phyloP scores from a whole-genome alignment of 1,140 invertebrate genomes.

The Steinernema feltiae region DNA sequence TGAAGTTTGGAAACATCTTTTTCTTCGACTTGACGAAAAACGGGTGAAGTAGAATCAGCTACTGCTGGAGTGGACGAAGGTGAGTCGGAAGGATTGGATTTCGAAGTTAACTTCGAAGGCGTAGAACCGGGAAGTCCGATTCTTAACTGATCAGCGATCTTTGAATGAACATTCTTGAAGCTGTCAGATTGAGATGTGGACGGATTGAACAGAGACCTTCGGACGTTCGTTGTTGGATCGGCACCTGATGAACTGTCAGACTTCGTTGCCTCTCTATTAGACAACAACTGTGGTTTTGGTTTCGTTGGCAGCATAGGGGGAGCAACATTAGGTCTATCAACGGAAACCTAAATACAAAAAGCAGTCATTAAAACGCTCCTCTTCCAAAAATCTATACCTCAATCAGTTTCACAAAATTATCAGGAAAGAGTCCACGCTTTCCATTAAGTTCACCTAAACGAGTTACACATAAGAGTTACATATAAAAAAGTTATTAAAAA shows the following conservation, averaged over 20 bases:
- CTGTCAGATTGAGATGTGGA: background rate
- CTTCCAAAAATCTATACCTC: background rate
- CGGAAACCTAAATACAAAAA: background rate
- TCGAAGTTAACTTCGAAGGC: background rate
- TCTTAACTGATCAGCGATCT: background rate
- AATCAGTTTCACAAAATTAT: constrained; percentile 71
- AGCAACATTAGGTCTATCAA: background rate
- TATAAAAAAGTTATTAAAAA: too few species aligned
- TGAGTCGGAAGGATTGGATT: background rate
- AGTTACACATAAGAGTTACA: too few species aligned
- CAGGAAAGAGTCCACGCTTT: constrained; percentile 83
- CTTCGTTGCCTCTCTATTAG: background rate
- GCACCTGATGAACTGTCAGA: background rate
- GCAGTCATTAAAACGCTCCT: background rate
- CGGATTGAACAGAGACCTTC: background rate
- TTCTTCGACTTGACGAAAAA: background rate
- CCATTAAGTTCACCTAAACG: constrained; percentile 80
- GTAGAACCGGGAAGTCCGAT: background rate
- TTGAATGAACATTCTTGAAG: background rate
- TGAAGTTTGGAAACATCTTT: background rate
- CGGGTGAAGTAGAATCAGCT: background rate
- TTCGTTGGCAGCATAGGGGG: background rate
- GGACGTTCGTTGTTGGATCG: background rate
- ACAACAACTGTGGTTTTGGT: background rate
- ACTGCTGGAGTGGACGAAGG: background rate